Base-by-base conservation (phyloP, 2,113 vertebrate genomes). In the Scatophagus argus region DNA sequence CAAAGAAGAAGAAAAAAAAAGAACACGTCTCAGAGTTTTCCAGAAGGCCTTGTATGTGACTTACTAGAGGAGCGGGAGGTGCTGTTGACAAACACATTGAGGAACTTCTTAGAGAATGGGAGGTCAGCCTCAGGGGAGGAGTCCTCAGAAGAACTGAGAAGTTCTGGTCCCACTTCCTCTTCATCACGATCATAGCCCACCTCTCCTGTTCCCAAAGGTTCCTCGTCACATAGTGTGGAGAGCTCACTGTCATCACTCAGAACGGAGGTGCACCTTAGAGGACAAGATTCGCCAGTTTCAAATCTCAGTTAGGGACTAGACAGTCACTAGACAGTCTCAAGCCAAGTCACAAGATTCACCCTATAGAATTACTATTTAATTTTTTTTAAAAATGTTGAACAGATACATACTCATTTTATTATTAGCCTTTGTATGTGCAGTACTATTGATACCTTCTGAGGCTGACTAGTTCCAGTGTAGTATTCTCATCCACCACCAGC, bases 61-160 rank as follows among this genome's bases (percentile, higher is more conserved):
- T 97, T 72, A 99, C 98, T 99, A 87, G 98, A 99, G 61, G 98
- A 99, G 14, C 98, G 95, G 0, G 98, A 97, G 6, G 98, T 97
- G 92, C 97, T 97, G 93, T 99, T 99, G 90, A 99, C 97, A 0
- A 99, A 99, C 77, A 99, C 97, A 0, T 99, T 99, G 85, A 99
- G 97, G 87, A 99, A 99, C 90, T 99, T 99, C 92, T 97, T 99
- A 86, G 98, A 99, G 93, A 99, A 99, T 23, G 97, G 97, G 64
- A 99, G 93, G 84, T 99, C 97, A 0, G 97, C 97, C 82, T 98
- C 98, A 0, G 97, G 97, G 0, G 97, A 98, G 0, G 97, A 99
- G 81, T 96, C 97, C 86, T 96, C 96, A 0, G 95, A 93, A 31
- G 95, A 95, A 58, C 92, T 91, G 11, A 96, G 85, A 6, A 93